Evolutionary conservation across 2,888 invertebrate genomes (phyloP).

Genomic region (Torymus texanus): DNA sequence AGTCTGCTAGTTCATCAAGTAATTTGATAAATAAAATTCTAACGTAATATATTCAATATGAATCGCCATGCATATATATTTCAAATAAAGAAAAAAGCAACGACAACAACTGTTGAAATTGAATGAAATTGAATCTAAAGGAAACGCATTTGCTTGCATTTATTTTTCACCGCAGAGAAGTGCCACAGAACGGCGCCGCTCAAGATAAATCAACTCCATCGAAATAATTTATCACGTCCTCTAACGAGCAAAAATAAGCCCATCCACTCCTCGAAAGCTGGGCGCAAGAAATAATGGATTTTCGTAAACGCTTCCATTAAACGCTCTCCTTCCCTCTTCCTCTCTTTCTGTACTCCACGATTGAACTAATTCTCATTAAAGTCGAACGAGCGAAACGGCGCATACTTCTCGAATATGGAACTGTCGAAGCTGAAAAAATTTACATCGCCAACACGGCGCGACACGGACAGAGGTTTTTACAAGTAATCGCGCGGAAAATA

Average conservation of each 20-base stretch:
- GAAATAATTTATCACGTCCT: slow-evolving; percentile 2
- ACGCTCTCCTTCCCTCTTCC: too few relatives aligned
- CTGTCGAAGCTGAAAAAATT: slow-evolving; percentile 49
- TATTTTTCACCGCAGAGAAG: too few relatives aligned
- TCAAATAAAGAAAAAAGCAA: too few relatives aligned
- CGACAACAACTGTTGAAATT: too few relatives aligned
- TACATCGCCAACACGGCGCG: slow-evolving; percentile 26
- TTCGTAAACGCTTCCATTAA: slow-evolving; percentile 15
- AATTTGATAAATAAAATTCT: too few relatives aligned
- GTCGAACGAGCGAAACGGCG: slow-evolving; percentile 26
- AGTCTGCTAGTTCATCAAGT: too few relatives aligned
- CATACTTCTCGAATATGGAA: slow-evolving; percentile 41
- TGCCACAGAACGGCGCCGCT: neutral
- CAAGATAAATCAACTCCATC: slow-evolving; percentile 12
- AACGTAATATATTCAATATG: too few relatives aligned
- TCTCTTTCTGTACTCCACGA: neutral
- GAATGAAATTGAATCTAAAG: too few relatives aligned
- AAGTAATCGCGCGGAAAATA: slow-evolving; percentile 56
- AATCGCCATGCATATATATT: too few relatives aligned
- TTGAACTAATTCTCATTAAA: slow-evolving; percentile 44
- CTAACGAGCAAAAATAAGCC: slow-evolving; percentile 3
- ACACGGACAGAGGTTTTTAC: slow-evolving; percentile 30
- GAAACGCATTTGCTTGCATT: too few relatives aligned
- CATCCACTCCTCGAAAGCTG: neutral
- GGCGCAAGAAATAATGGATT: slow-evolving; percentile 14